Evolutionary conservation across 1,140 invertebrate species (phyloP), one percentile per base, ranked within the genome.

Genomic region (Cherax quadricarinatus): DNA sequence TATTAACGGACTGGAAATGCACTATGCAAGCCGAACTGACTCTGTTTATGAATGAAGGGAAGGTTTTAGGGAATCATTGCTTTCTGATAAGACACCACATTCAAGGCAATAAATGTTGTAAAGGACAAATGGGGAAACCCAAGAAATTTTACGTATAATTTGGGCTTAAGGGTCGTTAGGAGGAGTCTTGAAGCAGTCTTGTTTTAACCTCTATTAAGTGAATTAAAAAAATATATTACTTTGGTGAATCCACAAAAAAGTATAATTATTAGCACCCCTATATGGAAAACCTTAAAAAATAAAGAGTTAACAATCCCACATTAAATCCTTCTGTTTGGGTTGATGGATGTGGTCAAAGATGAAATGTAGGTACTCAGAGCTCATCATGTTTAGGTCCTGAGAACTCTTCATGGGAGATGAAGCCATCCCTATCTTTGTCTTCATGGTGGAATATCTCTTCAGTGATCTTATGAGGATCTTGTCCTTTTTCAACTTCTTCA

Each of bases 401-500:
- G 96, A 99, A 99, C 95, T 99, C 98, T 53, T 98, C 98, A 95
- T 98, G 97, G 86, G 98, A 98, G 94, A 99, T 99, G 95, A 97
- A 98, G 62, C 98, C 98, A 94, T 99, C 98, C 95, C 98, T 98
- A 95, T 99, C 98, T 95, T 98, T 98, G 95, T 99, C 98, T 95
- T 99, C 98, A 95, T 99, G 98, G 95, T 98, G 97, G 96, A 99
- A 99, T 93, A 99, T 99, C 94, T 99, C 98, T 95, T 99, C 98
- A 3, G 99, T 97, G 41, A 99, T 96, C 95, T 98, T 98, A 95
- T 99, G 88, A 73, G 88, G 88, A 57, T 89, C 88, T 53, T 89
- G 88, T 3, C 88, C 88, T 5, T 89, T 70, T 83, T 89, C 88
- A 49, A 89, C 57, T 73, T 89, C 88, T 49, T 89, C 88, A 16